phyloP scores from a whole-genome alignment of 2,888 invertebrate species.

The Thera obeliscata region DNA sequence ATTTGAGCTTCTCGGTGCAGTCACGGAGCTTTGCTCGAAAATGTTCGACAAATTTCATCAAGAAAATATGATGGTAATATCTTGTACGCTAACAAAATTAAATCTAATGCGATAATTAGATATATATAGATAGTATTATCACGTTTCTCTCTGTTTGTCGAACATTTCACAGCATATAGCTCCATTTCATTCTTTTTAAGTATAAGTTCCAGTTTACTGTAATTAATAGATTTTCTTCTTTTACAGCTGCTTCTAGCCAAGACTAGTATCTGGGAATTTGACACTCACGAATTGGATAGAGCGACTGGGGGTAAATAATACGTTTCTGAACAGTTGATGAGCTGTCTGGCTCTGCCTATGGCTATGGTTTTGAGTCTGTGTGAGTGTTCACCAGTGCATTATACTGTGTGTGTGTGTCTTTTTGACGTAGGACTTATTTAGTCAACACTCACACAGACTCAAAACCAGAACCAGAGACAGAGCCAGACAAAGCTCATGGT shows the following conservation, averaged over 20 bases:
- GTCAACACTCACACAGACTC: too few relatives aligned
- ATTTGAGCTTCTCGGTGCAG: not conserved
- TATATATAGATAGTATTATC: not conserved
- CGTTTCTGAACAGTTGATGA: too few relatives aligned
- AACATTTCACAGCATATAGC: not conserved
- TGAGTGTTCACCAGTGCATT: too few relatives aligned
- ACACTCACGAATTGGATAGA: slow-evolving; percentile 4
- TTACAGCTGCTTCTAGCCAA: slow-evolving; percentile 15
- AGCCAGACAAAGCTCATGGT: too few relatives aligned
- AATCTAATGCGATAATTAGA: not conserved
- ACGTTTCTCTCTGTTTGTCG: not conserved
- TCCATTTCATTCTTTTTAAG: not conserved
- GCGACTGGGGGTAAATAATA: slow-evolving; percentile 20
- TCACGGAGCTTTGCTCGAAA: not conserved
- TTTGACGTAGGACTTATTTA: too few relatives aligned
- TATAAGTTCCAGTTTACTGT: not conserved
- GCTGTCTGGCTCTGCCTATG: too few relatives aligned
- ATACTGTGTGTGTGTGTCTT: too few relatives aligned
- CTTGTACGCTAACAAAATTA: not conserved
- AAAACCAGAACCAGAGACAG: too few relatives aligned
- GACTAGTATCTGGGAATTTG: slow-evolving; percentile 10
- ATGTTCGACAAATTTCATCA: not conserved
- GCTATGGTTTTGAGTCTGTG: too few relatives aligned
- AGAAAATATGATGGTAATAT: not conserved
- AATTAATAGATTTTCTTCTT: slow-evolving; percentile 8